These are phyloP conservation scores for Platysternon megacephalum DNA, from an alignment of 2,113 vertebrate species.

Conservation along the genomic window DNA sequence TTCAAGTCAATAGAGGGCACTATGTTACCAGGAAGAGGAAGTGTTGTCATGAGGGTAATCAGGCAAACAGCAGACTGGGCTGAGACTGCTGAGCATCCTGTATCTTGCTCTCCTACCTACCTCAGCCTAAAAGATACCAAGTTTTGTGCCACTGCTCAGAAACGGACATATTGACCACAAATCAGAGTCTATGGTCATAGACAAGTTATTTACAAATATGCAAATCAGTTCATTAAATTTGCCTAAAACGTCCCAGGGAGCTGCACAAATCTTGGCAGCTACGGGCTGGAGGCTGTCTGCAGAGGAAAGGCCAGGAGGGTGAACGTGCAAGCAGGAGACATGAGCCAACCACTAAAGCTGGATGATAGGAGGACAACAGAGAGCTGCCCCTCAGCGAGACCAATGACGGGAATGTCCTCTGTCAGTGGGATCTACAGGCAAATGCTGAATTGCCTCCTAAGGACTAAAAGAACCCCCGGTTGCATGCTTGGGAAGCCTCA, in stretches of 20 bases:
- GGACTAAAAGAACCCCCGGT: neutral
- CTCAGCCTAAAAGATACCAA: fast-evolving
- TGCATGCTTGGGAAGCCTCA: neutral
- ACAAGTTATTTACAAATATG: fast-evolving
- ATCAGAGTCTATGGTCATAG: neutral
- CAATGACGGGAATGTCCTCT: neutral
- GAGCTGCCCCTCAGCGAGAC: neutral
- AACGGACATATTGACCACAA: neutral
- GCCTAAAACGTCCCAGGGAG: fast-evolving
- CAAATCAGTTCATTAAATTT: neutral
- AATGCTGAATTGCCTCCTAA: fast-evolving
- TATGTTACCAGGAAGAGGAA: neutral
- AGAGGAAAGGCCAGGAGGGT: neutral
- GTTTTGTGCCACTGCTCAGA: fast-evolving
- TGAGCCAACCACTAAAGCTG: neutral
- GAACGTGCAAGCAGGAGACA: neutral
- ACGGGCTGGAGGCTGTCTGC: fast-evolving
- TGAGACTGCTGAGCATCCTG: neutral
- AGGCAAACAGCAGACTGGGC: fast-evolving
- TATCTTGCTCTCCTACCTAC: neutral
- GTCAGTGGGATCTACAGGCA: neutral
- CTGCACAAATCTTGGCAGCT: neutral
- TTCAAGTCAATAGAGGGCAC: fast-evolving
- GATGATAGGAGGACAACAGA: neutral
- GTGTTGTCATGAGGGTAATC: neutral